Evolutionary conservation across 2,797 vertebrate species (phyloP).

Genomic region (Xenopus petersii): DNA sequence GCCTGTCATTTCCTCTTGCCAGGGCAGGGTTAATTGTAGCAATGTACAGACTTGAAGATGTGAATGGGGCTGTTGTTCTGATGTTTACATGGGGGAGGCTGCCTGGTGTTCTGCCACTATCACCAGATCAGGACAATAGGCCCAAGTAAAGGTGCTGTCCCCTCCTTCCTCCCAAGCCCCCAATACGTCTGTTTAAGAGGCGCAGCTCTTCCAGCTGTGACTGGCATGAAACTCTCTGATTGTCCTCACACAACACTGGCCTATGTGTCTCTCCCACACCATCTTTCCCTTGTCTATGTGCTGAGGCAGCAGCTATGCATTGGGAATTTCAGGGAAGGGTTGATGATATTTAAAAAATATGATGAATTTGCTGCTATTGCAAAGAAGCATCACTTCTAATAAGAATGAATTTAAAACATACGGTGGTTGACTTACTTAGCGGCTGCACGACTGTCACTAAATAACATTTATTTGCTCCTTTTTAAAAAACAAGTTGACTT

Average conservation of each 20-base stretch:
- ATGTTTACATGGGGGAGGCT: conserved; percentile 10
- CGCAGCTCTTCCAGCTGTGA: conserved; percentile 28
- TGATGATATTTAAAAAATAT: neutral
- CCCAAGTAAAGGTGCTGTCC: conserved; percentile 23
- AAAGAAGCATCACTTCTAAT: no score
- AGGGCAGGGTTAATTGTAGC: conserved; percentile 6
- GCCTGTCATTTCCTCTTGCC: neutral
- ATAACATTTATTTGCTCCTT: no score
- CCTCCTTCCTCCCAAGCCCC: conserved; percentile 1
- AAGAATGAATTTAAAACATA: no score
- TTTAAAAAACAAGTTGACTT: no score
- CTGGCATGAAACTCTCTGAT: conserved; percentile 29
- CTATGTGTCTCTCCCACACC: conserved; percentile 33
- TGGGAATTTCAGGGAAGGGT: neutral
- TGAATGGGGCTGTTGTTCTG: conserved; percentile 28
- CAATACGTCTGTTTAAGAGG: neutral
- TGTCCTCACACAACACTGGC: conserved; percentile 28
- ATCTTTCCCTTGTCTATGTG: neutral
- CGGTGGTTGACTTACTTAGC: no score
- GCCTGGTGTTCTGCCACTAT: conserved; percentile 11
- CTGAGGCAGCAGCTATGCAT: neutral
- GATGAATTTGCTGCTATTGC: no score
- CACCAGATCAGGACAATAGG: conserved; percentile 34
- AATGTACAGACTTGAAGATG: neutral
- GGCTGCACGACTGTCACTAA: no score